phyloP scores from a whole-genome alignment of 2,797 vertebrate genomes.

The Chloroceryle inda region DNA sequence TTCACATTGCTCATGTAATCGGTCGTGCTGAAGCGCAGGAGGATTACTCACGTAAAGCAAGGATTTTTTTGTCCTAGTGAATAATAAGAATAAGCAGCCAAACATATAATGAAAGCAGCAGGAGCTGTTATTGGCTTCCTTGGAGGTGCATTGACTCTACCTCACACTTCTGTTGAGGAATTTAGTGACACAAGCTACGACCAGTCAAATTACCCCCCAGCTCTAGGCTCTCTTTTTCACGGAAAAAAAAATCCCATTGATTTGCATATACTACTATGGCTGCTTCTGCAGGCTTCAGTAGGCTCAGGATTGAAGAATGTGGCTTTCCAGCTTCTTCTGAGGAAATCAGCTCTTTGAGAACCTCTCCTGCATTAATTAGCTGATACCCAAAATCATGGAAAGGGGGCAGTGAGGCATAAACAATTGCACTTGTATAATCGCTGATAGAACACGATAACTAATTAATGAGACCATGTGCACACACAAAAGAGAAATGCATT shows the following conservation, averaged over 20 bases:
- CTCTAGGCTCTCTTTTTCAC: neutral
- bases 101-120: conserved; percentile 31
- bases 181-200: neutral
- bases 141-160: neutral
- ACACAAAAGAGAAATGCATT: neutral
- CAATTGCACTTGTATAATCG: conserved; percentile 14
- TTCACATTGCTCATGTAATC: conserved; percentile 49
- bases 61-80: neutral
- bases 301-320: neutral
- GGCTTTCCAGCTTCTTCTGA: neutral
- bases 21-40: neutral
- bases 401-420: neutral
- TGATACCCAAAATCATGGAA: conserved; percentile 59
- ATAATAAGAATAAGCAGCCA: conserved; percentile 12
- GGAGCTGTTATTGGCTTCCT: conserved; percentile 3
- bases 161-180: neutral
- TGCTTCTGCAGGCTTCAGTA: neutral
- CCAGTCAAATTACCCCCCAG: neutral
- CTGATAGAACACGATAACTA: conserved; percentile 45
- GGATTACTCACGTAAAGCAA: conserved; percentile 51
- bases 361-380: conserved; percentile 8
- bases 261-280: neutral
- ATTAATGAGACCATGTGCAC: conserved; percentile 35
- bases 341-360: neutral
- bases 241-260: neutral